Evolutionary conservation across 2,797 vertebrate species (phyloP).

Genomic region (Ambastaia sidthimunki): DNA sequence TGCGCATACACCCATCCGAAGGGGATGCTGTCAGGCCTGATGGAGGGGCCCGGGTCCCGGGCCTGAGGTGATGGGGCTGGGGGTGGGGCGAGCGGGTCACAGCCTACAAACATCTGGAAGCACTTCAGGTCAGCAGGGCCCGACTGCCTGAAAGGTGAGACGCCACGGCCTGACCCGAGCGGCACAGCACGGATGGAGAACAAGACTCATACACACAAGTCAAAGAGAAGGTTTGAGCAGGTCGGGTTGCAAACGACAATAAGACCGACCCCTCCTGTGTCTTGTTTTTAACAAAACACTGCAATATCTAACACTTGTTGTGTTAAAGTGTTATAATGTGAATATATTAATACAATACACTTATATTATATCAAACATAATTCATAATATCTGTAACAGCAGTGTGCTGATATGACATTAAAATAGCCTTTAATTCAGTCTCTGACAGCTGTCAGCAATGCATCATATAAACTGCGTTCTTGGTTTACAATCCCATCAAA

Average conservation of each 20-base stretch:
- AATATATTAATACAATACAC: neutral
- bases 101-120: conserved; percentile 82
- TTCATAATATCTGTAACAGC: too few species aligned
- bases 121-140: conserved; percentile 79
- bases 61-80: conserved; percentile 49
- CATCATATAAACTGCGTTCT: too few species aligned
- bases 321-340: neutral
- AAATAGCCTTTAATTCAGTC: too few species aligned
- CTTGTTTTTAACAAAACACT: neutral
- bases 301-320: neutral
- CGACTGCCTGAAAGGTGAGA: conserved; percentile 78
- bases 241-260: neutral
- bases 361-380: too few species aligned
- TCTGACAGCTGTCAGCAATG: neutral
- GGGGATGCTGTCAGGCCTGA: conserved; percentile 81
- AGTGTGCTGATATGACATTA: too few species aligned
- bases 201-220: conserved; percentile 8
- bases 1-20: conserved; percentile 74
- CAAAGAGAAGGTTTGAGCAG: conserved; percentile 18
- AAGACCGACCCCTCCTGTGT: neutral
- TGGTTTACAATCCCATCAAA: neutral
- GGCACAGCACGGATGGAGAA: conserved; percentile 59
- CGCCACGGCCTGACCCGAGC: conserved; percentile 64
- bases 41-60: conserved; percentile 69
- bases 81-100: conserved; percentile 64